Evolutionary conservation across 2,888 invertebrate genomes (phyloP).

Genomic region (Spilarctia lutea): DNA sequence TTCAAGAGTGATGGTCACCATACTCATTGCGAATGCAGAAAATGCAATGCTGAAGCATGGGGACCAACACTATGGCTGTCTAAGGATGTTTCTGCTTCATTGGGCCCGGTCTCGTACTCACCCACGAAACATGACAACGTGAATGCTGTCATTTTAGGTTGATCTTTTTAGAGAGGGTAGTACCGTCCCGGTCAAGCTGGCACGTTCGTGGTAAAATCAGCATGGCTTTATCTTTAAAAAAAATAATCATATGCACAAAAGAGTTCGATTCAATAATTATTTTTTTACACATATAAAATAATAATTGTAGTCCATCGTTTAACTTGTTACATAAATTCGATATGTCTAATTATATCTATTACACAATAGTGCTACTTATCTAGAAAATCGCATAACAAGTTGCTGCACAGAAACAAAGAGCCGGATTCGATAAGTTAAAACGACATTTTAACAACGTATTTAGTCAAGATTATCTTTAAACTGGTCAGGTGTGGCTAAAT

Average conservation of each 20-base stretch:
- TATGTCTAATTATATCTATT: conserved; percentile 54
- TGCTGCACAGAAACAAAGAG: conserved; percentile 58
- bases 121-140: no score
- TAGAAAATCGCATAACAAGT: conserved; percentile 60
- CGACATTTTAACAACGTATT: conserved; percentile 58
- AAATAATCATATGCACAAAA: not conserved
- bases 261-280: conserved; percentile 28
- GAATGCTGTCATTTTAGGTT: no score
- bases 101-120: no score
- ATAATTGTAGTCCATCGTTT: conserved; percentile 25
- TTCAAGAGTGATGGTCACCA: no score
- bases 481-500: conserved; percentile 47
- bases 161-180: no score
- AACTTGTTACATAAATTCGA: conserved; percentile 45
- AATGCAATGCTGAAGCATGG: no score
- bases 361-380: conserved; percentile 61
- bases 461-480: conserved; percentile 48
- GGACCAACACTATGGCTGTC: no score
- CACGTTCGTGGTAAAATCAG: no score
- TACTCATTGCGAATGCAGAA: no score
- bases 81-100: no score
- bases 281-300: conserved; percentile 34
- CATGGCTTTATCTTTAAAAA: no score
- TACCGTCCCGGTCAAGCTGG: no score
- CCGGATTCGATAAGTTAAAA: conserved; percentile 60